A percentile compares a stretch with the other conserved stretches of the same genome.
These are phyloP conservation scores for Drosophila stalkeri DNA, from an alignment of 2,888 invertebrate genomes.

Conservation along the genomic window DNA sequence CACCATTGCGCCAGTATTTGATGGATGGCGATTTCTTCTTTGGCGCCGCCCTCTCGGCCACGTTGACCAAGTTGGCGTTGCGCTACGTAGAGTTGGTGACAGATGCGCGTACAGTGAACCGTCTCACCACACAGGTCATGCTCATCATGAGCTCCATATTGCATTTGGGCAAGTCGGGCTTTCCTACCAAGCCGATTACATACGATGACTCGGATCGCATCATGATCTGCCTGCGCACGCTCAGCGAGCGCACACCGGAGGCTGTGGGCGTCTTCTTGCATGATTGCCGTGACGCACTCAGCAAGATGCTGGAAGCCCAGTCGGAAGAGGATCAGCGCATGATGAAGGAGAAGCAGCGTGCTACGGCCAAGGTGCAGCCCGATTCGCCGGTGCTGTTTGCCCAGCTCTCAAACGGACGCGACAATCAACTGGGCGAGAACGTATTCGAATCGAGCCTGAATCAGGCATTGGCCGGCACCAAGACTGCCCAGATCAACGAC, in stretches of 20 bases:
- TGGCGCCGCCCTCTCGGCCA: constrained; percentile 95
- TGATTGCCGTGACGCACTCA: constrained; percentile 91
- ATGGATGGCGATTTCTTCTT: constrained; percentile 98
- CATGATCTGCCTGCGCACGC: constrained; percentile 91
- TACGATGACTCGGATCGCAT: constrained; percentile 97
- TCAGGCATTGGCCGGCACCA: constrained; percentile 92
- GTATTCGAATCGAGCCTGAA: constrained; percentile 97
- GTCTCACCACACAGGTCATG: constrained; percentile 92
- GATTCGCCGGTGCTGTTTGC: constrained; percentile 94
- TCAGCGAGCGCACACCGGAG: constrained; percentile 89
- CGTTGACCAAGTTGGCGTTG: constrained; percentile 95
- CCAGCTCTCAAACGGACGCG: constrained; percentile 89
- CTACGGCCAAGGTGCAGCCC: constrained; percentile 90
- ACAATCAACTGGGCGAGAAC: constrained; percentile 87
- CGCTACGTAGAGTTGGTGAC: constrained; percentile 87
- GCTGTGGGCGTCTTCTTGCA: constrained; percentile 90
- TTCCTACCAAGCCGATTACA: constrained; percentile 92
- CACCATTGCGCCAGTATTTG: constrained; percentile 93
- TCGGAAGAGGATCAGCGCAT: constrained; percentile 86
- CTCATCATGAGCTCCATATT: constrained; percentile 94
- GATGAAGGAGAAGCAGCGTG: constrained; percentile 89
- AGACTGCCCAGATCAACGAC: constrained; percentile 85
- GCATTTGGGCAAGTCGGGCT: constrained; percentile 92
- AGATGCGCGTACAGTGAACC: constrained; percentile 86
- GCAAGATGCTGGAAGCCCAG: constrained; percentile 93